Base-by-base conservation (phyloP, 2,888 invertebrate genomes). In the Branchipolynoe longqiensis region DNA sequence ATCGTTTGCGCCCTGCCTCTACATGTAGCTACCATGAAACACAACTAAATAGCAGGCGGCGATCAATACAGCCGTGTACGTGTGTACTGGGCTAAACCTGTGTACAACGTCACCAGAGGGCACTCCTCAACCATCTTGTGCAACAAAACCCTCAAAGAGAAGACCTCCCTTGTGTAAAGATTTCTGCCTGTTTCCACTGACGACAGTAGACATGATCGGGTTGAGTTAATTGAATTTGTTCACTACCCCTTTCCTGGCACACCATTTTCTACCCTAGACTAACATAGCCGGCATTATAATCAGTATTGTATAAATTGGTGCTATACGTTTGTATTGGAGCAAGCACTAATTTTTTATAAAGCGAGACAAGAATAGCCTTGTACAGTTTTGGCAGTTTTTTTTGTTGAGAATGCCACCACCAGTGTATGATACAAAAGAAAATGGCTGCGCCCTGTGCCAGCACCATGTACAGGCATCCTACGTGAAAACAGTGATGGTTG, bases 301-400 rank as follows among this genome's bases (percentile, higher is more conserved):
- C 83, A 83, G 83, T 83, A 83, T 83, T 83, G 83, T 83, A 62
- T 58, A 41, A 83, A 83, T 83, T 59, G 83, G 83, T 83, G 83
- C 83, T 83, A 83, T 64, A 62, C 38, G 59, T 83, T 59, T 83
- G 64, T 83, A 62, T 83, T 62, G 78, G 58, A 83, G 64, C 64
- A 62, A 64, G 64, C 83, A 83, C 59, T 83, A 83, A 83, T 83
- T 83, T 62, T 83, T 83, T 38, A 83, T 83, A 83, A 62, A 69
- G 38, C 12, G 69, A 69, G 18, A 69, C n/a, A 69, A 8, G 28
- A 82, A 83, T 40, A 83, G 33, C 83, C 62, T 58, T 83, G 83
- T 83, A 83, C 83, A 83, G 83, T 83, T 83, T 82, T 59, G 59
- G 56, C 82, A 58, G 58, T 2, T 64, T 58, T n/a, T 81, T 54